phyloP scores from a whole-genome alignment of 2,113 vertebrate genomes.

The Heptranchias perlo region DNA sequence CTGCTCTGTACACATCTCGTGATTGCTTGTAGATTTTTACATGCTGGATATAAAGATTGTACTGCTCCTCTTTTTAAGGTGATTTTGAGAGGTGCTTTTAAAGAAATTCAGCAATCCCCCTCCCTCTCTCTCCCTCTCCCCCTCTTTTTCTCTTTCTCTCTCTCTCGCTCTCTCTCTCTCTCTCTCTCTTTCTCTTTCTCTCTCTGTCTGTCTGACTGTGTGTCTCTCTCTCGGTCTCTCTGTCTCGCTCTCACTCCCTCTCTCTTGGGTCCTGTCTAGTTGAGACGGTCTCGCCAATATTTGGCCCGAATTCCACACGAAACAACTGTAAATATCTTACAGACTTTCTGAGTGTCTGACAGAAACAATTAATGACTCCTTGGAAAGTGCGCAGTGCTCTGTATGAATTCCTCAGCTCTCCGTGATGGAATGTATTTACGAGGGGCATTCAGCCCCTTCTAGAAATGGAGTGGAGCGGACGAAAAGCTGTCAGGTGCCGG shows the following conservation, averaged over 20 bases:
- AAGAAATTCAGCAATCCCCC: not conserved
- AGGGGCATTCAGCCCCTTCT: not conserved
- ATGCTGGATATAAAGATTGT: not conserved
- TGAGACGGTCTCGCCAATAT: not conserved
- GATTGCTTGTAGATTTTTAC: not conserved
- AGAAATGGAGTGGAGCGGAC: not conserved
- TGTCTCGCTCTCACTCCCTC: not conserved
- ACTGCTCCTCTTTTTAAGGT: not conserved
- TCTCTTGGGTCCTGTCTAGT: not conserved
- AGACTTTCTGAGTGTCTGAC: not conserved
- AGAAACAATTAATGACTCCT: not conserved
- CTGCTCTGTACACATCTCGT: not conserved
- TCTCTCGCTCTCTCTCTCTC: not conserved
- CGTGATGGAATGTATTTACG: not conserved
- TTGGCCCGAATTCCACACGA: not conserved
- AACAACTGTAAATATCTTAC: not conserved
- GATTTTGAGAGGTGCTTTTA: not conserved
- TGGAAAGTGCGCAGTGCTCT: not conserved
- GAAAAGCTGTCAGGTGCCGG: not conserved
- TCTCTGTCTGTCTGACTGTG: not conserved
- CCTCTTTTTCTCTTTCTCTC: too few relatives aligned
- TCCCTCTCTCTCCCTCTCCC: not conserved
- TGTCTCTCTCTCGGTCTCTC: not conserved
- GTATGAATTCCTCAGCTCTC: not conserved
- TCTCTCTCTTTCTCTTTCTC: not conserved